phyloP scores from a whole-genome alignment of 1,140 invertebrate species.

The Oryzaephilus surinamensis region DNA sequence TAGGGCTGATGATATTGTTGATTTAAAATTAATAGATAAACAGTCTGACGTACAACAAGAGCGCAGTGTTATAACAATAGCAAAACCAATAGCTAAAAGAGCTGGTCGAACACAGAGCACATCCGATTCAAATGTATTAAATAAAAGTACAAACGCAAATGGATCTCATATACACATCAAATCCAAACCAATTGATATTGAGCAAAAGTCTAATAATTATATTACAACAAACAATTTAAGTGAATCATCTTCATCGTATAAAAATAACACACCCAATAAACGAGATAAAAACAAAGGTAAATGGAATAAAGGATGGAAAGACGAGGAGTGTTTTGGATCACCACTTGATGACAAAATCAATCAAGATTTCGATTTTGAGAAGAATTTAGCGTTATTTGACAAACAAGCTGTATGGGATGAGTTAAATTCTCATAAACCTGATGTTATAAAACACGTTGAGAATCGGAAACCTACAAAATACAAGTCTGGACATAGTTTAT shows the following conservation, averaged over 20 bases:
- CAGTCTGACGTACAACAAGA: slow-evolving; percentile 32
- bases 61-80: slow-evolving; percentile 42
- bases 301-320: slow-evolving; percentile 31
- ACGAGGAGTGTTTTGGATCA: slow-evolving; percentile 44
- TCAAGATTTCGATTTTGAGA: slow-evolving; percentile 88
- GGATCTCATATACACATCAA: slow-evolving; percentile 16
- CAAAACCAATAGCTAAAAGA: slow-evolving; percentile 45
- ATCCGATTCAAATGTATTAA: slow-evolving; percentile 37
- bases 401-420: slow-evolving; percentile 71
- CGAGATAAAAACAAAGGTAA: slow-evolving; percentile 36
- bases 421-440: slow-evolving; percentile 59
- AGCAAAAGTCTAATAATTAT: slow-evolving; percentile 14
- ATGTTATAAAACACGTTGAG: slow-evolving; percentile 42
- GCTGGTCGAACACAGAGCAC: slow-evolving; percentile 37
- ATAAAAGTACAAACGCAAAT: slow-evolving; percentile 12
- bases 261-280: slow-evolving; percentile 35
- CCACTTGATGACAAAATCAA: slow-evolving; percentile 40
- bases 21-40: slow-evolving; percentile 49
- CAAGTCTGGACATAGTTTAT: slow-evolving; percentile 16
- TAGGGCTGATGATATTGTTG: slow-evolving; percentile 49
- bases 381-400: slow-evolving; percentile 83
- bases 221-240: slow-evolving; percentile 5
- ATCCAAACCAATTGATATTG: slow-evolving; percentile 31
- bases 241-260: slow-evolving; percentile 21
- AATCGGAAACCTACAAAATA: slow-evolving; percentile 27